A percentile compares a stretch with the other conserved stretches of the same genome.
phyloP scores from a whole-genome alignment of 1,140 invertebrate species.

The Diploscapter pachys region DNA sequence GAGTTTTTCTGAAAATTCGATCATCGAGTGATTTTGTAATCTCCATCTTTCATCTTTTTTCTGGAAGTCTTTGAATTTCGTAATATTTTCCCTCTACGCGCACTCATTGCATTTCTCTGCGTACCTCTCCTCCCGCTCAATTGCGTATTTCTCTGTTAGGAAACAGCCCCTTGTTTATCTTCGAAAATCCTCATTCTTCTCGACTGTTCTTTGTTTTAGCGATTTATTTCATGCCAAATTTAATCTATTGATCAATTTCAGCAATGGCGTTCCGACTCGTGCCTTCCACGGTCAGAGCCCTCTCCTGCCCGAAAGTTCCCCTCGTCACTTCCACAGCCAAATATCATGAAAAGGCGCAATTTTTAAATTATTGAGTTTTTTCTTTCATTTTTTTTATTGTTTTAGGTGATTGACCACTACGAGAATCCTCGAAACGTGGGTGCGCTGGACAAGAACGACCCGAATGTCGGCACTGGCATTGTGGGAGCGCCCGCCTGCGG shows the following conservation, averaged over 20 bases:
- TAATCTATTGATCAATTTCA: slow-evolving; percentile 4
- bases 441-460: slow-evolving; percentile 89
- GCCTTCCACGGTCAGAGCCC: neutral
- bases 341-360: slow-evolving; percentile 30
- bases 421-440: slow-evolving; percentile 99
- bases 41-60: no score
- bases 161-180: slow-evolving; percentile 1
- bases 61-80: slow-evolving; percentile 22
- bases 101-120: no score
- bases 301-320: slow-evolving; percentile 3
- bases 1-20: no score
- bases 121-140: neutral
- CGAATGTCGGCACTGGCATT: slow-evolving; percentile 88
- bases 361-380: neutral
- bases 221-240: neutral
- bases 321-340: slow-evolving; percentile 14
- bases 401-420: slow-evolving; percentile 94
- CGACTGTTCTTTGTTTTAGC: neutral
- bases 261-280: slow-evolving; percentile 9
- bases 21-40: no score
- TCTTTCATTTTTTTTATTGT: neutral
- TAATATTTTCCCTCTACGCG: slow-evolving; percentile 7
- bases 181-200: neutral
- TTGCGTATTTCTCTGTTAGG: neutral
- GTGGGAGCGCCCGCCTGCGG: slow-evolving; percentile 98